Conservation (phyloP, 2,888 invertebrate species). For the Hoplodrina ambigua region DNA sequence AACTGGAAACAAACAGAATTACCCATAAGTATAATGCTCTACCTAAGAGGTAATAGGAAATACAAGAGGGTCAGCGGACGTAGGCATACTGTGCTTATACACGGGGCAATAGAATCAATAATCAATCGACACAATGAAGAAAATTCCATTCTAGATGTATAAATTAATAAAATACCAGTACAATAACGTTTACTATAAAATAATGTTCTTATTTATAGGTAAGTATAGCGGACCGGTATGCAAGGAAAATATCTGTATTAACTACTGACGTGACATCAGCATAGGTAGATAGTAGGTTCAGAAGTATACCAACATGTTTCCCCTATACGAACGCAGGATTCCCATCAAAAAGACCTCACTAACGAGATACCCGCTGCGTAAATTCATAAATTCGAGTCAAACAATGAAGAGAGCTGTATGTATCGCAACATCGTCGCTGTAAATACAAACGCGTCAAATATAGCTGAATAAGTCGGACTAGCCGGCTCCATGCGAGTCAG, state of each 20-base stretch:
- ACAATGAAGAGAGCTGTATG: constrained; percentile 61
- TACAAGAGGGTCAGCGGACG: neutral
- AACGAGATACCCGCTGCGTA: constrained; percentile 73
- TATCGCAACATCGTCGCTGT: constrained; percentile 45
- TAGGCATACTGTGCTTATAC: constrained; percentile 1
- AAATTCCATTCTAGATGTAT: neutral
- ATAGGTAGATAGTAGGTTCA: neutral
- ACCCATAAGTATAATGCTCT: constrained; percentile 22
- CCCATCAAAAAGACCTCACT: constrained; percentile 52
- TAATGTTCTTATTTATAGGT: constrained; percentile 1
- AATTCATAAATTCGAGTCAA: constrained; percentile 72
- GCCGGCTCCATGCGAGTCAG: constrained; percentile 76
- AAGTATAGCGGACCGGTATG: neutral
- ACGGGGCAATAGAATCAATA: constrained; percentile 6
- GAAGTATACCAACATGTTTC: neutral
- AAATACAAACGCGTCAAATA: constrained; percentile 46
- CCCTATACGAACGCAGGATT: constrained; percentile 17
- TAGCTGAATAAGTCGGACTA: constrained; percentile 68
- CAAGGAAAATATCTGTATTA: constrained; percentile 29
- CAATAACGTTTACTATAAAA: neutral
- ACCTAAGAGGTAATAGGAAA: neutral
- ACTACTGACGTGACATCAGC: neutral
- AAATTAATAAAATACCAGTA: neutral
- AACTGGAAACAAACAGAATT: constrained; percentile 89
- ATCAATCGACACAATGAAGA: neutral